These are phyloP conservation scores for Kryphioiulus occultus DNA, from an alignment of 2,888 invertebrate species.

Conservation along the genomic window DNA sequence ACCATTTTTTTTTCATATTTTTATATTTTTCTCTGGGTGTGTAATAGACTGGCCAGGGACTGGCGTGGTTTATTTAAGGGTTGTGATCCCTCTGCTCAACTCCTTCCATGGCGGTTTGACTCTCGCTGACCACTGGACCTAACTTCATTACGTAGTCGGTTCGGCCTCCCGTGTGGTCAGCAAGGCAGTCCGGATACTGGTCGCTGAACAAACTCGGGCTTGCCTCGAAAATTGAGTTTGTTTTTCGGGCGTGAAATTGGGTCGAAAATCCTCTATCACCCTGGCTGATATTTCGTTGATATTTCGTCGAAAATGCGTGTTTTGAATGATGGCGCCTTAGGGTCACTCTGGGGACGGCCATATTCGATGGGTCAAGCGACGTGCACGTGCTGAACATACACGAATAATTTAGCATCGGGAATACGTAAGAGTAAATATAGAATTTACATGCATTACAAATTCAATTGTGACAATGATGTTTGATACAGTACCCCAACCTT, in stretches of 20 bases:
- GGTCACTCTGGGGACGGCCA: too few species aligned
- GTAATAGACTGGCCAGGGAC: background rate
- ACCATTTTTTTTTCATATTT: background rate
- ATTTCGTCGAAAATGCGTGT: too few species aligned
- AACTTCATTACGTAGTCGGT: background rate
- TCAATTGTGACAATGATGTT: too few species aligned
- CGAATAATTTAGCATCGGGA: too few species aligned
- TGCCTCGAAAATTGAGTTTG: background rate
- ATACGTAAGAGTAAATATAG: too few species aligned
- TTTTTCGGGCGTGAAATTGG: background rate
- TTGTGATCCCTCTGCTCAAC: background rate
- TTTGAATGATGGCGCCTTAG: too few species aligned
- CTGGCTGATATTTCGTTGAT: too few species aligned
- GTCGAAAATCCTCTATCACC: background rate
- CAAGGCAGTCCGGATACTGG: background rate
- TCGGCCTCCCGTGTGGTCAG: background rate
- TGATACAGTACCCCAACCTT: too few species aligned
- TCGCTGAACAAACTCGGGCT: background rate
- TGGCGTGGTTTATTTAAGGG: background rate
- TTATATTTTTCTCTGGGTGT: background rate
- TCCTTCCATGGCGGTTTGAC: background rate
- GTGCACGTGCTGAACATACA: too few species aligned
- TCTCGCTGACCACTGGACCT: background rate
- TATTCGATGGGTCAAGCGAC: too few species aligned
- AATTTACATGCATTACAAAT: too few species aligned